A percentile compares a stretch with the other conserved stretches of the same genome.
Conservation (phyloP, 2,113 vertebrate species). For the Tretioscincus oriximinensis region DNA sequence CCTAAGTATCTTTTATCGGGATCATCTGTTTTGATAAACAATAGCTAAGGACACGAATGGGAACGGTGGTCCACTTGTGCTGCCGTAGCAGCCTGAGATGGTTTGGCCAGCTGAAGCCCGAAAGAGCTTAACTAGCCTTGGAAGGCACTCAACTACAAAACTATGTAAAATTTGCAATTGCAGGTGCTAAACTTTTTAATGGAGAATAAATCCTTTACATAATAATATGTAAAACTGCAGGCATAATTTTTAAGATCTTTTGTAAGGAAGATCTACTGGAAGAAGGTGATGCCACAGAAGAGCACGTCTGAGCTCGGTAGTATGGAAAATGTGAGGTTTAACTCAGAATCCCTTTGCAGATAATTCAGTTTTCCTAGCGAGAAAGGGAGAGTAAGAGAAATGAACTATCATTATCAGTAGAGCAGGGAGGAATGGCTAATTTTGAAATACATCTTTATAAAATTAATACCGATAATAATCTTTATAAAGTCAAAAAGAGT, state of each 20-base stretch:
- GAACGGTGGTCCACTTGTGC: not conserved
- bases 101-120: too few species aligned
- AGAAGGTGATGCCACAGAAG: not conserved
- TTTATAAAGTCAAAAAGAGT: not conserved
- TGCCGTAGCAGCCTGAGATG: too few species aligned
- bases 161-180: not conserved
- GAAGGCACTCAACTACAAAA: not conserved
- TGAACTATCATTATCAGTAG: too few species aligned
- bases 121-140: too few species aligned
- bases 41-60: not conserved
- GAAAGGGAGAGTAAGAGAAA: not conserved
- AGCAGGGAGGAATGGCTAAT: not conserved
- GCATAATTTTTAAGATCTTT: not conserved
- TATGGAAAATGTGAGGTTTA: not conserved
- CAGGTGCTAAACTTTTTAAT: not conserved
- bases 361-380: not conserved
- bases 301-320: too few species aligned
- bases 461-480: constrained; percentile 3
- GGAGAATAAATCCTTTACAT: not conserved
- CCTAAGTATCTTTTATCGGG: not conserved
- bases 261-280: not conserved
- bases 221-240: not conserved
- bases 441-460: not conserved
- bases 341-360: not conserved
- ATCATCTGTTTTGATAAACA: not conserved